A percentile compares a stretch with the other conserved stretches of the same genome.
These are phyloP conservation scores for Anastatus disparis DNA, from an alignment of 1,140 invertebrate species.

Conservation along the genomic window DNA sequence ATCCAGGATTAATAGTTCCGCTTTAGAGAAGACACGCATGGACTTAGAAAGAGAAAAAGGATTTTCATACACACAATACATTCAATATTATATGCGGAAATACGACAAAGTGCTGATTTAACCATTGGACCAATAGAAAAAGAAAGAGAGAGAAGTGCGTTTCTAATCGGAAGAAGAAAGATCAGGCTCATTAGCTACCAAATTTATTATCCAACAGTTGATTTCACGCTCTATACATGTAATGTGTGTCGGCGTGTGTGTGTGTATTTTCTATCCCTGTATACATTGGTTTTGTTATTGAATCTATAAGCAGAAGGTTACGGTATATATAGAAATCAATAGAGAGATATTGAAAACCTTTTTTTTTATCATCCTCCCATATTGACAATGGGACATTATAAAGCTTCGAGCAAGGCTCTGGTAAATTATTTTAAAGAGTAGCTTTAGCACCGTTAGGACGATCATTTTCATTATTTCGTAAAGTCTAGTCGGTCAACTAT, in stretches of 20 bases:
- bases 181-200: constrained; percentile 35
- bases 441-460: constrained; percentile 11
- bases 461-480: constrained; percentile 17
- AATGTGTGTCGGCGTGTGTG: no score
- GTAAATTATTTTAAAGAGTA: constrained; percentile 28
- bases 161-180: no score
- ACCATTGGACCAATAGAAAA: background rate
- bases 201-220: constrained; percentile 30
- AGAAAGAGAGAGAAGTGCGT: background rate
- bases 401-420: background rate
- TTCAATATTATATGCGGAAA: constrained; percentile 10
- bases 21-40: background rate
- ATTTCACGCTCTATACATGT: constrained; percentile 12
- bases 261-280: constrained; percentile 13
- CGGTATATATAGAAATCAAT: constrained; percentile 16
- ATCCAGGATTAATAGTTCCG: constrained; percentile 42
- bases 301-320: no score
- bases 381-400: constrained; percentile 37
- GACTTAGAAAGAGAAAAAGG: background rate
- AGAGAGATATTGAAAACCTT: constrained; percentile 29
- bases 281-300: constrained; percentile 2
- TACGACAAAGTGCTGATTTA: constrained; percentile 13
- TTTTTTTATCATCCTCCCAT: background rate
- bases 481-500: constrained; percentile 10
- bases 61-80: constrained; percentile 9